Conservation (phyloP, 1,140 invertebrate species). For the Triops longicaudatus region DNA sequence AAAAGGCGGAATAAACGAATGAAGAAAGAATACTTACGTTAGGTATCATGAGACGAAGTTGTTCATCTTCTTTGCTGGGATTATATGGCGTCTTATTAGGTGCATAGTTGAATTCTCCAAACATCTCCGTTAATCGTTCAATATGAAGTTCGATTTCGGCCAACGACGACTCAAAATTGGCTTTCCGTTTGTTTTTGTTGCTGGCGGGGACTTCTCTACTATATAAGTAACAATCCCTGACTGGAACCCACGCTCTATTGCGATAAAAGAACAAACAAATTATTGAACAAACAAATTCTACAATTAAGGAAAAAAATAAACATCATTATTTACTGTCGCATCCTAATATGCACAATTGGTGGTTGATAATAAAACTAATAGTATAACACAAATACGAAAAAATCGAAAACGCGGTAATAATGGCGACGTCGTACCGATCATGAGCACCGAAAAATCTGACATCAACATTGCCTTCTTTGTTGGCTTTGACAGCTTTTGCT, state of each 20-base stretch:
- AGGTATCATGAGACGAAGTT: slow-evolving; percentile 42
- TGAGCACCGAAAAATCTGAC: slow-evolving; percentile 90
- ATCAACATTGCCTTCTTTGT: slow-evolving; percentile 63
- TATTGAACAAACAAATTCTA: not conserved
- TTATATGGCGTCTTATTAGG: slow-evolving; percentile 61
- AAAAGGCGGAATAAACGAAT: not conserved
- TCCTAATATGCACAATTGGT: no score
- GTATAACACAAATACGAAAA: no score
- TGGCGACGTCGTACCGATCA: slow-evolving; percentile 44
- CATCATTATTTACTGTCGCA: no score
- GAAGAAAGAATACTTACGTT: slow-evolving; percentile 16
- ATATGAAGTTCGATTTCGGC: slow-evolving; percentile 66
- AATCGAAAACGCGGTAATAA: no score
- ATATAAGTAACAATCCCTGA: slow-evolving; percentile 68
- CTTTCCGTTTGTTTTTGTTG: slow-evolving; percentile 51
- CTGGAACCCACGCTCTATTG: slow-evolving; percentile 66
- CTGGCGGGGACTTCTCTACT: slow-evolving; percentile 53
- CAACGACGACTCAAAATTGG: slow-evolving; percentile 55
- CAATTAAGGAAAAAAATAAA: not conserved
- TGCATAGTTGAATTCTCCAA: slow-evolving; percentile 69
- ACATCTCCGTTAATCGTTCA: slow-evolving; percentile 57
- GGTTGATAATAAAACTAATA: no score
- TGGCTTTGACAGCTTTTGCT: slow-evolving; percentile 73
- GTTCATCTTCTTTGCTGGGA: slow-evolving; percentile 52
- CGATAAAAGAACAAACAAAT: not conserved